Conservation (phyloP, 2,888 invertebrate genomes). For the Agonopterix arenella region DNA sequence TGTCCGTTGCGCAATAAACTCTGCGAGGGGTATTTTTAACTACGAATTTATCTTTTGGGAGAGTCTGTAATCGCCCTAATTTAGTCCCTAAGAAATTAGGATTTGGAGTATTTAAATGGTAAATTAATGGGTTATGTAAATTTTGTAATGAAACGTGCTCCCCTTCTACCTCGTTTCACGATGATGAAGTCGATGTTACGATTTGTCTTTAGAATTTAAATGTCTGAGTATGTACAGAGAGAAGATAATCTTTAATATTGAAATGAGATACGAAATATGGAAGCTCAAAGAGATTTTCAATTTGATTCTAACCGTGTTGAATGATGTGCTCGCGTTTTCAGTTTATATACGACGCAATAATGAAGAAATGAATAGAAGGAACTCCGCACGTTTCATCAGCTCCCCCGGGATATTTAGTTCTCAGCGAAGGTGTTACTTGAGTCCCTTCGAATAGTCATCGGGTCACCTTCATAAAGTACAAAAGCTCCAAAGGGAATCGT, state of each 20-base stretch:
- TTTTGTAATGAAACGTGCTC: constrained; percentile 24
- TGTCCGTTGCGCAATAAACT: constrained; percentile 72
- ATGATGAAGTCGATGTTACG: neutral
- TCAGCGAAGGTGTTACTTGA: constrained; percentile 5
- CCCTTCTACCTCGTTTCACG: constrained; percentile 17
- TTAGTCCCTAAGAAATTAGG: constrained; percentile 45
- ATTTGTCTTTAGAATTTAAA: no score
- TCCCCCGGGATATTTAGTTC: constrained; percentile 3
- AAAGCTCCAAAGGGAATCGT: constrained; percentile 20
- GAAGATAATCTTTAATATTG: no score
- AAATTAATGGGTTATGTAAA: constrained; percentile 41
- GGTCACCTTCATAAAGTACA: constrained; percentile 24
- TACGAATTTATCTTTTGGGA: constrained; percentile 60
- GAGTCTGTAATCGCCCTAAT: constrained; percentile 59
- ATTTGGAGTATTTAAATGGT: constrained; percentile 39
- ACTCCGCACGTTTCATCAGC: constrained; percentile 1
- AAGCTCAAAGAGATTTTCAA: no score
- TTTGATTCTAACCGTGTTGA: no score
- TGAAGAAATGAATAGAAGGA: constrained; percentile 1
- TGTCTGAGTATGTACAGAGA: no score
- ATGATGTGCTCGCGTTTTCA: no score
- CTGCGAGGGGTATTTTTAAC: constrained; percentile 61
- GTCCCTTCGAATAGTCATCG: constrained; percentile 15
- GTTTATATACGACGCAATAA: neutral
- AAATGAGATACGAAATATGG: no score